phyloP scores from a whole-genome alignment of 2,113 vertebrate genomes.

The Phasianus colchicus region DNA sequence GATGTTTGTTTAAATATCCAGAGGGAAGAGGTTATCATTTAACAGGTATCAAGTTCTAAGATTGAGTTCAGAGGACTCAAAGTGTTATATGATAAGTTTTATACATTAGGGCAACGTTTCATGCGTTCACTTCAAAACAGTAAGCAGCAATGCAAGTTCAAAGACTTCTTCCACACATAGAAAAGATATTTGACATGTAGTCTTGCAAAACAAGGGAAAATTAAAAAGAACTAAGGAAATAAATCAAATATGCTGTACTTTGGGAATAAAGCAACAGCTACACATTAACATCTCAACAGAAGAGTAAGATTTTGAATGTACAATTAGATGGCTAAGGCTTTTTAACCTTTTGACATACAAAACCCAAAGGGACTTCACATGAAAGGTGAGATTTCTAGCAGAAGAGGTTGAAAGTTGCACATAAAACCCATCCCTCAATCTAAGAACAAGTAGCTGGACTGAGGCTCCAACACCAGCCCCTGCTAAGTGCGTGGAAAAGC shows the following conservation, averaged over 20 bases:
- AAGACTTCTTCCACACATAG: not conserved
- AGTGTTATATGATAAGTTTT: not conserved
- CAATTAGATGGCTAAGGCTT: not conserved
- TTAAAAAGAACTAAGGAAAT: not conserved
- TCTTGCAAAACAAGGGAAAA: not conserved
- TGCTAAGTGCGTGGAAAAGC: not conserved
- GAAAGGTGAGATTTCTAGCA: not conserved
- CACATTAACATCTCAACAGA: not conserved
- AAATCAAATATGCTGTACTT: not conserved
- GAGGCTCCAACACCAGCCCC: not conserved
- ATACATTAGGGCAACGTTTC: not conserved
- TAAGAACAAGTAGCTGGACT: not conserved
- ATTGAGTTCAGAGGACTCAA: not conserved
- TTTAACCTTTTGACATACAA: not conserved
- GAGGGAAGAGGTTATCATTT: not conserved
- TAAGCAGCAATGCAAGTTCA: not conserved
- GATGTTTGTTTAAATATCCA: not conserved
- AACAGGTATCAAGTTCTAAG: not conserved
- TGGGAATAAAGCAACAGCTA: not conserved
- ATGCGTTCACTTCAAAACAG: not conserved
- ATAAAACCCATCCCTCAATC: not conserved
- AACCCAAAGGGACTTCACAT: not conserved
- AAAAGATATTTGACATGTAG: not conserved
- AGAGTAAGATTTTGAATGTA: not conserved
- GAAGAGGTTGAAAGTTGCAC: not conserved